Conservation (phyloP, 1,140 invertebrate species). For the Pectinophora gossypiella region DNA sequence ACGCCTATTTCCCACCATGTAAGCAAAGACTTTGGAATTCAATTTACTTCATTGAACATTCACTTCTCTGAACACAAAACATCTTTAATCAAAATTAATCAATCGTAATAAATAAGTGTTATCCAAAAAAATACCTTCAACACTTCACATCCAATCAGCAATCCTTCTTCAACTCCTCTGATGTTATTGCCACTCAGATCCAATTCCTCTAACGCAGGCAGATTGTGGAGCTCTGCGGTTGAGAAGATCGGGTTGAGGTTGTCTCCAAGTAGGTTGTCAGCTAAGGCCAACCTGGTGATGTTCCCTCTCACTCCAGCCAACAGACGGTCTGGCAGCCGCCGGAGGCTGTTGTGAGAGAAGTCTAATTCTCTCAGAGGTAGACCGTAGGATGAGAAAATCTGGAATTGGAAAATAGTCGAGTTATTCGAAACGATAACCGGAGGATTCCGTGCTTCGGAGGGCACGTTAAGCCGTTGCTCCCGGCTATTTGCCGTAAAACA, state of each 20-base stretch:
- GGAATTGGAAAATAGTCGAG: constrained; percentile 20
- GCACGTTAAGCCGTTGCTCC: too few relatives aligned
- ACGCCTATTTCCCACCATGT: too few relatives aligned
- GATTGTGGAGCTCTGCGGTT: constrained; percentile 86
- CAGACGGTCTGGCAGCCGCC: constrained; percentile 86
- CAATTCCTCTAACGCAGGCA: constrained; percentile 82
- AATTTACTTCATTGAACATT: too few relatives aligned
- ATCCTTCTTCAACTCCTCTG: constrained; percentile 87
- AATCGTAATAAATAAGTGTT: too few relatives aligned
- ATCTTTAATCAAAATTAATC: too few relatives aligned
- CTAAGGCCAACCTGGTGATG: constrained; percentile 83
- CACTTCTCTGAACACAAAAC: too few relatives aligned
- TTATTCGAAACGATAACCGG: too few relatives aligned
- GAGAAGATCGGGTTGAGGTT: constrained; percentile 93
- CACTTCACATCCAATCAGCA: constrained; percentile 87
- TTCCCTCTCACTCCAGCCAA: constrained; percentile 80
- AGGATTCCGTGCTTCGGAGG: too few relatives aligned
- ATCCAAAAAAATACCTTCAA: constrained; percentile 80
- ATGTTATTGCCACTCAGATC: constrained; percentile 88
- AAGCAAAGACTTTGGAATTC: too few relatives aligned
- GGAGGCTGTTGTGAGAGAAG: constrained; percentile 87
- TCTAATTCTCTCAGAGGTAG: constrained; percentile 85
- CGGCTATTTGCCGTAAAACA: too few relatives aligned
- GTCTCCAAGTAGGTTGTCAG: constrained; percentile 90
- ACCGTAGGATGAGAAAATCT: constrained; percentile 73